These are phyloP conservation scores for Volucella zonaria DNA, from an alignment of 2,888 invertebrate genomes.

Conservation along the genomic window DNA sequence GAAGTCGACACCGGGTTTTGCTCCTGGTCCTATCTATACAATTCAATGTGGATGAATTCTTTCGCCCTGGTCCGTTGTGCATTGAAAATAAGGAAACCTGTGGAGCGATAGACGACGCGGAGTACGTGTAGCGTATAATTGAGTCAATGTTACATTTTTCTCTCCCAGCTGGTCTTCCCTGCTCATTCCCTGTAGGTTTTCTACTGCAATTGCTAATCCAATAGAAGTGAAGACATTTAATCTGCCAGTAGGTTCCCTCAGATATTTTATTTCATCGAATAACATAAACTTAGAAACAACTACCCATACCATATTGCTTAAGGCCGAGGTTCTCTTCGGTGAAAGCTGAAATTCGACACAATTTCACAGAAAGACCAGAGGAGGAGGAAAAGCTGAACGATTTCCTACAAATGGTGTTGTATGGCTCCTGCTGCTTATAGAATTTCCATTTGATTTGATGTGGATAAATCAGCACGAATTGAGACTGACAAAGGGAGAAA, in stretches of 20 bases:
- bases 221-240: background rate
- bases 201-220: constrained; percentile 6
- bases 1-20: background rate
- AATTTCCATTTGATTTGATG: constrained; percentile 24
- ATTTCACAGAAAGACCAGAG: background rate
- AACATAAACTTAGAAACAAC: too few relatives aligned
- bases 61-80: background rate
- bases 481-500: background rate
- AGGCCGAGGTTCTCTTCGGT: background rate
- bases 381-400: too few relatives aligned
- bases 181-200: background rate
- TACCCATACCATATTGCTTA: background rate
- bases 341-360: constrained; percentile 15
- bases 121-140: constrained; percentile 1
- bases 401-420: too few relatives aligned
- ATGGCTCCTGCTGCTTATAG: background rate
- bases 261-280: constrained; percentile 31
- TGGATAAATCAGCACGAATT: constrained; percentile 25
- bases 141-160: constrained; percentile 9
- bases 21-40: background rate
- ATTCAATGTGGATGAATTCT: constrained; percentile 6
- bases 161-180: background rate
- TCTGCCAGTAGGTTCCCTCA: constrained; percentile 1
- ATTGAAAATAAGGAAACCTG: constrained; percentile 4
- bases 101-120: background rate